Base-by-base conservation (phyloP, 2,113 vertebrate species). In the Gobio gobio region DNA sequence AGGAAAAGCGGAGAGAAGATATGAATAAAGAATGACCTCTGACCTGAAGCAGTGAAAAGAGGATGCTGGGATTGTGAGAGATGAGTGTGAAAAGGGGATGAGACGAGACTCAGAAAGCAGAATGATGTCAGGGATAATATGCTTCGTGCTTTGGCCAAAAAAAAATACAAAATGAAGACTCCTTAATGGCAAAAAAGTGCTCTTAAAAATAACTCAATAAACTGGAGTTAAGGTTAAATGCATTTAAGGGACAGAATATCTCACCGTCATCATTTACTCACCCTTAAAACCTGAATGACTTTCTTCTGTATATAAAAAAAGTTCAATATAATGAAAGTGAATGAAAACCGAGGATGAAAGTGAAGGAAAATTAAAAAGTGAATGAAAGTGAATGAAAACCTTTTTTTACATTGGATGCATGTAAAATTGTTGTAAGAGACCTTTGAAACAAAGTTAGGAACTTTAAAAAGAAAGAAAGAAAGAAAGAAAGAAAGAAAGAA, bases 161-260 rank as follows among this genome's bases (percentile, higher is more conserved):
- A 76, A 58, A 26, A 85, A 36, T n/a, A 73, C 49, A 73, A 70
- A 58, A 63, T 29, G 26, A 81, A 78, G 64, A 33, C 29, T 51
- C 18, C 12, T 82, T 64, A 77, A 85, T 49, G 43, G 77, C 18
- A n/a, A 77, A 73, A 85, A 75, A 83, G 86, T 82, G 86, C 33
- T 58, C 43, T 36, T 68, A 36, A 88, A 86, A 88, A 87, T 82
- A 86, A 66, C 82, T 4, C 10, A 43, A 22, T 59, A 20, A 45
- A 33, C 61, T 61, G 36, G 22, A 75, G 26, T 51, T 33, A n/a
- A 83, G 16, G 72, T 43, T 58, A 63, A 64, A 56, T 85, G 85
- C n/a, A 82, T 84, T 82, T 87, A 73, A 85, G 18, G 66, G 40
- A 77, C 49, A 29, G 8, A 18, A 26, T 49, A 29, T 20, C 33